phyloP scores from a whole-genome alignment of 2,113 vertebrate species.

The Xenopus laevis region DNA sequence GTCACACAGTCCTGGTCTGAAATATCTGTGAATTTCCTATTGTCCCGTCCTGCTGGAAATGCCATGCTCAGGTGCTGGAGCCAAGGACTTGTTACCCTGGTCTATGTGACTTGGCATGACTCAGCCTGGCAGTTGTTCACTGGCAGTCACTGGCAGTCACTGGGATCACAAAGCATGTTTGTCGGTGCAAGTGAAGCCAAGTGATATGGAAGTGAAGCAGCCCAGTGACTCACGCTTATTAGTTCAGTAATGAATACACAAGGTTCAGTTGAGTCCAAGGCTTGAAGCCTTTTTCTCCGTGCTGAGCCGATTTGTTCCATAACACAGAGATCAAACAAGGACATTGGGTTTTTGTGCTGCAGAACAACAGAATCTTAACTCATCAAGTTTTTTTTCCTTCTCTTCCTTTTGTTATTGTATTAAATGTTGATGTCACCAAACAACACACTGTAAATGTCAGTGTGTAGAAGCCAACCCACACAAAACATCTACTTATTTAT shows the following conservation, averaged over 20 bases:
- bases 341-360: slow-evolving; percentile 10
- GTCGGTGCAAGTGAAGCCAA: slow-evolving; percentile 43
- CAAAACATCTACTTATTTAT: slow-evolving; percentile 34
- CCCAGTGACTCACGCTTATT: slow-evolving; percentile 49
- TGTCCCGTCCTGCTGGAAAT: no score
- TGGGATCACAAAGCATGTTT: slow-evolving; percentile 32
- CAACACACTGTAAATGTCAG: slow-evolving; percentile 17
- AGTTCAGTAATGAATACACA: slow-evolving; percentile 51
- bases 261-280: slow-evolving; percentile 21
- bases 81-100: no score
- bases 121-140: background rate
- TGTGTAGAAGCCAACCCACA: slow-evolving; percentile 10
- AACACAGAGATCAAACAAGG: slow-evolving; percentile 58
- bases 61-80: no score
- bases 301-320: slow-evolving; percentile 56
- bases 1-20: no score
- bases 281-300: slow-evolving; percentile 48
- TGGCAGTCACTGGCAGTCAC: background rate
- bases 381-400: slow-evolving; percentile 16
- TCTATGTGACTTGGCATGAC: slow-evolving; percentile 3
- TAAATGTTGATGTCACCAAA: slow-evolving; percentile 24
- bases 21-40: no score
- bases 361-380: slow-evolving; percentile 32
- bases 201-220: slow-evolving; percentile 39
- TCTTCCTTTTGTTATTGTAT: slow-evolving; percentile 21